Evolutionary conservation across 2,797 vertebrate species (phyloP).

Genomic region (Alfaro cultratus): DNA sequence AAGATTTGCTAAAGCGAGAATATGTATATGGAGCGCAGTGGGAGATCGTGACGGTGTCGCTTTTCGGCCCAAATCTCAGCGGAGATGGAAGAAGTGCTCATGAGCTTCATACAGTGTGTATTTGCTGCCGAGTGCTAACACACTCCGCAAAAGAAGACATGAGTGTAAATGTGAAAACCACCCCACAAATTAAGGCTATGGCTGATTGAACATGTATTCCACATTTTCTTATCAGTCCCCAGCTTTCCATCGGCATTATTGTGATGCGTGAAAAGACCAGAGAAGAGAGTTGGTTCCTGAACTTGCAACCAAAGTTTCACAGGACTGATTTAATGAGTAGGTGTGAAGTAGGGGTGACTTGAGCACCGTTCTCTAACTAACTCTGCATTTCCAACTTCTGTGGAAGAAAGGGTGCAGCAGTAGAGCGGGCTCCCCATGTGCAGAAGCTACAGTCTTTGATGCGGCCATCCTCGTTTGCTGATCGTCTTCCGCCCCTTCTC

Average conservation of each 20-base stretch:
- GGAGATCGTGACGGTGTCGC: conserved; percentile 42
- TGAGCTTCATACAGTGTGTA: conserved; percentile 74
- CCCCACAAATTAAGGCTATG: conserved; percentile 15
- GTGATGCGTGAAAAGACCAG: neutral
- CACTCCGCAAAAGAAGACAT: conserved; percentile 68
- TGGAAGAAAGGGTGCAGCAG: too few species aligned
- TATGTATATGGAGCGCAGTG: conserved; percentile 39
- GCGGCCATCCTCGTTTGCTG: too few species aligned
- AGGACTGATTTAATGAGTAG: neutral
- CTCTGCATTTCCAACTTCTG: neutral
- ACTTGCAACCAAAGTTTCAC: neutral
- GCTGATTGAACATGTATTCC: conserved; percentile 1
- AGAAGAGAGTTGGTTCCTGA: neutral
- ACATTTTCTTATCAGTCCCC: neutral
- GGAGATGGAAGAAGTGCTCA: conserved; percentile 65
- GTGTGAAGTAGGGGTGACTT: neutral
- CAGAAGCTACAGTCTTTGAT: too few species aligned
- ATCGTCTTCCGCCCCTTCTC: too few species aligned
- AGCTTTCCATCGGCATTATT: neutral
- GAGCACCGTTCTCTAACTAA: neutral
- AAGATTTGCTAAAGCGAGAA: conserved; percentile 12
- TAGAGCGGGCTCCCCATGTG: too few species aligned
- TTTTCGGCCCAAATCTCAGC: conserved; percentile 57
- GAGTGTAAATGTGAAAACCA: conserved; percentile 61
- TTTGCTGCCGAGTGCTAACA: conserved; percentile 66